Conservation (phyloP, 2,888 invertebrate species). For the Thyatira batis region DNA sequence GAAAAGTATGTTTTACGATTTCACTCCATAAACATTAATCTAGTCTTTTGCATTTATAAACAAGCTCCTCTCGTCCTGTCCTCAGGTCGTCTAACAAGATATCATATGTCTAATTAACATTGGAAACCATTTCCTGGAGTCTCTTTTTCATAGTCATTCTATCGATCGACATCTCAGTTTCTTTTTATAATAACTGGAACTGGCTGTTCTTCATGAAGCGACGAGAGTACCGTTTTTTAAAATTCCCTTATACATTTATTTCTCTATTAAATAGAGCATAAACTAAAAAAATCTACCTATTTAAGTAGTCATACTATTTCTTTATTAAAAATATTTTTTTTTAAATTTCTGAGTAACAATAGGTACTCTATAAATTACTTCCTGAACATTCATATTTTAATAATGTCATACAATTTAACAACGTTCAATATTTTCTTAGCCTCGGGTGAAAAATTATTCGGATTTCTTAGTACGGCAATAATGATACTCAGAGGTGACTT, state of each 20-base stretch:
- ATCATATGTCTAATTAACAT: not conserved
- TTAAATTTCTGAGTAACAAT: too few relatives aligned
- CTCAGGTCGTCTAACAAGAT: not conserved
- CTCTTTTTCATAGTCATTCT: not conserved
- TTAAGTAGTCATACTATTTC: too few relatives aligned
- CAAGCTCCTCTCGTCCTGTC: not conserved
- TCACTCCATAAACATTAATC: not conserved
- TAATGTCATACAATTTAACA: too few relatives aligned
- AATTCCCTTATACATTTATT: not conserved
- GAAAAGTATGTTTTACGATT: not conserved
- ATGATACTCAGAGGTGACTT: not conserved
- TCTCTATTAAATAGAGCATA: too few relatives aligned
- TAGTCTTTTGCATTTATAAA: not conserved
- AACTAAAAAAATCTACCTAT: too few relatives aligned
- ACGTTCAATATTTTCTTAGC: not conserved
- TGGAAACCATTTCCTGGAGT: constrained; percentile 1
- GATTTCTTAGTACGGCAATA: not conserved
- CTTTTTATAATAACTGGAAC: not conserved
- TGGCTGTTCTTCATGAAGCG: not conserved
- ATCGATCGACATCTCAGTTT: not conserved
- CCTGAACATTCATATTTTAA: too few relatives aligned
- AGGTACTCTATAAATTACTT: too few relatives aligned
- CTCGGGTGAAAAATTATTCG: not conserved
- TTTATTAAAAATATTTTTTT: too few relatives aligned
- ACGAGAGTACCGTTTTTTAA: not conserved